A percentile compares a stretch with the other conserved stretches of the same genome.
These are phyloP conservation scores for Ophioninae sp. DNA, from an alignment of 2,888 invertebrate genomes.

Conservation along the genomic window DNA sequence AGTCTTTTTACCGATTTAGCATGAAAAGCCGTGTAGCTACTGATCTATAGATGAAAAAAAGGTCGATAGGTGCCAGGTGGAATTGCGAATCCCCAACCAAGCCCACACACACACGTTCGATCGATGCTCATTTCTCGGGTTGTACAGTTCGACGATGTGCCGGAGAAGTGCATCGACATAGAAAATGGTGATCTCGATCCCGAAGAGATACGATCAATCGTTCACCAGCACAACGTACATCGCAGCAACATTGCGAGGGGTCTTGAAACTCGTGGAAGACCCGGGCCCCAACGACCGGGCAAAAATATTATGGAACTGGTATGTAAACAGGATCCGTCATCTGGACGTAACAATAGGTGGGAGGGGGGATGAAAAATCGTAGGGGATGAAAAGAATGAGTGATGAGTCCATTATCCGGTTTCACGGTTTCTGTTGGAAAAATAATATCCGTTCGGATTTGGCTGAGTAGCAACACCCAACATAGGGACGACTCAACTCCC, in stretches of 20 bases:
- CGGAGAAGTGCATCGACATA: conserved; percentile 64
- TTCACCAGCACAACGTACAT: conserved; percentile 80
- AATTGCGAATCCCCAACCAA: not conserved
- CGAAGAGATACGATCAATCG: conserved; percentile 77
- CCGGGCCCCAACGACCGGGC: conserved; percentile 80
- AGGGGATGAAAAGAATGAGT: conserved; percentile 20
- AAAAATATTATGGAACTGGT: conserved; percentile 73
- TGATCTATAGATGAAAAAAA: not conserved
- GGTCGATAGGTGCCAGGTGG: not conserved
- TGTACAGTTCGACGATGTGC: conserved; percentile 67
- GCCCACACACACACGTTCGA: not conserved
- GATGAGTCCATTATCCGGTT: conserved; percentile 2
- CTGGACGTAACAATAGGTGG: not conserved
- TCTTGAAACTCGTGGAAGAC: conserved; percentile 75
- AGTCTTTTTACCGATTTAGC: not conserved
- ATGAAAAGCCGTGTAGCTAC: not conserved
- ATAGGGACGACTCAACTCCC: no score
- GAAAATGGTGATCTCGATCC: conserved; percentile 71
- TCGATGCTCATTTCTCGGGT: conserved; percentile 54
- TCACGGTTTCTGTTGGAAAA: conserved; percentile 1
- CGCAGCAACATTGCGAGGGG: conserved; percentile 79
- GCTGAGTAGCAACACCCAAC: no score
- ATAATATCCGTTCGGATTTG: no score
- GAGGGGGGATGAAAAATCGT: conserved; percentile 15
- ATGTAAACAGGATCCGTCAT: conserved; percentile 45